These are phyloP conservation scores for Rhinophrynus dorsalis DNA, from an alignment of 2,797 vertebrate species.

Conservation along the genomic window DNA sequence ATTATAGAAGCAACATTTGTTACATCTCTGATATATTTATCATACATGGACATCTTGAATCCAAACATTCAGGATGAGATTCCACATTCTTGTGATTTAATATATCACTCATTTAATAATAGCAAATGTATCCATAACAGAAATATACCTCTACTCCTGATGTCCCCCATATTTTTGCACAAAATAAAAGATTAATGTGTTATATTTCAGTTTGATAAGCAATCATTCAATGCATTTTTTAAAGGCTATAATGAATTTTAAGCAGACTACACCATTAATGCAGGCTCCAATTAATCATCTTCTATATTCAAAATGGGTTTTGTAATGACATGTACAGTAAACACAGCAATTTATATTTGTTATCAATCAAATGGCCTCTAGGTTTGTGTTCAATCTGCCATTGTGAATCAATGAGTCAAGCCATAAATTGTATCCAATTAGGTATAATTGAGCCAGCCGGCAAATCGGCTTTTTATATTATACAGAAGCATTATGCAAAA, in stretches of 20 bases:
- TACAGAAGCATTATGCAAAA: slow-evolving; percentile 34
- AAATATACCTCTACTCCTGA: too few relatives aligned
- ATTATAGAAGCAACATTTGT: too few relatives aligned
- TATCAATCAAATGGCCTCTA: slow-evolving; percentile 44
- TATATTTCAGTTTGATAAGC: slow-evolving; percentile 18
- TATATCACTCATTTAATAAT: too few relatives aligned
- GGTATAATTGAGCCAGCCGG: slow-evolving; percentile 36
- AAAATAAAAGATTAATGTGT: background rate
- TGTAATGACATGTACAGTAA: slow-evolving; percentile 44
- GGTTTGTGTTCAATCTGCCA: slow-evolving; percentile 40
- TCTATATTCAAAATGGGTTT: slow-evolving; percentile 34
- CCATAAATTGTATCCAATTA: slow-evolving; percentile 46
- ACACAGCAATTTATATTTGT: slow-evolving; percentile 43
- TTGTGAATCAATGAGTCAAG: slow-evolving; percentile 42
- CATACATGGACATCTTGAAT: too few relatives aligned
- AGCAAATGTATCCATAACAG: too few relatives aligned
- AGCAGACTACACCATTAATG: background rate
- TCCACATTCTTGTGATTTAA: too few relatives aligned
- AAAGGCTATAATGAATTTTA: slow-evolving; percentile 18
- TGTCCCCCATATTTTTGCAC: background rate
- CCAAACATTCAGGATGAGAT: too few relatives aligned
- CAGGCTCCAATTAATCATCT: slow-evolving; percentile 22
- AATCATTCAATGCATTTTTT: slow-evolving; percentile 26
- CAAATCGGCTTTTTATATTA: slow-evolving; percentile 39
- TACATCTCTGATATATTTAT: too few relatives aligned